phyloP scores from a whole-genome alignment of 2,113 vertebrate genomes.

The Anolis carolinensis region DNA sequence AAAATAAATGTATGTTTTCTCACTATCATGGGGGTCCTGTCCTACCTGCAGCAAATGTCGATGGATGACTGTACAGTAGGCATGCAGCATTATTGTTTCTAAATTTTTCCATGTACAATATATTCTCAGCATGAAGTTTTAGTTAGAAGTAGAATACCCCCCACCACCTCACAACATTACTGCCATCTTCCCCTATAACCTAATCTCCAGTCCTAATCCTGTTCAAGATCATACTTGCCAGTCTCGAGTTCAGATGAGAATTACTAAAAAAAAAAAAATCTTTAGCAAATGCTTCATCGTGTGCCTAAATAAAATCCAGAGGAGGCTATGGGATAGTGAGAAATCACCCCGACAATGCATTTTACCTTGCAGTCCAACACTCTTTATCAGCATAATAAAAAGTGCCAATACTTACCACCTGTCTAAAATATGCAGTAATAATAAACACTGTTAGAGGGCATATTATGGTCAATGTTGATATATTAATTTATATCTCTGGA shows the following conservation, averaged over 20 bases:
- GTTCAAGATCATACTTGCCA: not conserved
- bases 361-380: slow-evolving; percentile 63
- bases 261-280: slow-evolving; percentile 4
- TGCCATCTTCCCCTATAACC: not conserved
- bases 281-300: slow-evolving; percentile 22
- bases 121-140: no score
- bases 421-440: slow-evolving; percentile 76
- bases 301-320: slow-evolving; percentile 44
- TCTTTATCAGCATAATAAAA: slow-evolving; percentile 80
- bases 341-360: slow-evolving; percentile 73
- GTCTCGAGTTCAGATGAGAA: not conserved
- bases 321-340: slow-evolving; percentile 53
- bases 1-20: no score
- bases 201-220: not conserved
- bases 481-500: slow-evolving; percentile 64
- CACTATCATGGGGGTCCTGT: no score
- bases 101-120: no score
- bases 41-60: not conserved
- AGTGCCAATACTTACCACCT: slow-evolving; percentile 72
- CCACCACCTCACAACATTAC: not conserved
- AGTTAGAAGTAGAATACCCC: not conserved
- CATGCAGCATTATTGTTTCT: not conserved
- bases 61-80: not conserved
- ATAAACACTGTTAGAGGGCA: slow-evolving; percentile 67
- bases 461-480: slow-evolving; percentile 69